Percentiles rank a stretch among this genome's conserved stretches.
Evolutionary conservation across 2,113 vertebrate species (phyloP).

Genomic region (Xiphophorus hellerii): DNA sequence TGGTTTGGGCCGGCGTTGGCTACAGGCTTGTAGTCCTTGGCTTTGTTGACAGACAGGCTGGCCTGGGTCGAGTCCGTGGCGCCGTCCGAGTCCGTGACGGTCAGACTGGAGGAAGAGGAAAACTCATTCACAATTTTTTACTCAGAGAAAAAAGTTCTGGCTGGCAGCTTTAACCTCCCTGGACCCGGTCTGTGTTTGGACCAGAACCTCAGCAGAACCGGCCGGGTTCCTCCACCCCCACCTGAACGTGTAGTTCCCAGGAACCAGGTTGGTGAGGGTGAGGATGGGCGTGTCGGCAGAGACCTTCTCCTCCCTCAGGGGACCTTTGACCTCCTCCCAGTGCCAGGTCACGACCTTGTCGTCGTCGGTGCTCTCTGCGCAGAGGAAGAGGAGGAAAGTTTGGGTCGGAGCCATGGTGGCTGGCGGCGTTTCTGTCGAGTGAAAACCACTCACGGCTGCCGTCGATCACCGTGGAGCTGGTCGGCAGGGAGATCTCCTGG

Average conservation of each 20-base stretch:
- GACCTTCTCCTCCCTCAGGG: conserved; percentile 93
- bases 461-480: conserved; percentile 94
- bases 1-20: conserved; percentile 94
- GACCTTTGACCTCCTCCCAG: conserved; percentile 97
- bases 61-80: conserved; percentile 91
- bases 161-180: no score
- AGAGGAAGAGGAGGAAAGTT: neutral
- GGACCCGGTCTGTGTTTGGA: no score
- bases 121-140: neutral
- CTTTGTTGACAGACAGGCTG: conserved; percentile 90
- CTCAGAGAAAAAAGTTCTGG: neutral
- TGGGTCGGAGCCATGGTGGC: no score
- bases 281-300: conserved; percentile 87
- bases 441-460: conserved; percentile 94
- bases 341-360: conserved; percentile 92
- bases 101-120: conserved; percentile 80
- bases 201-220: no score
- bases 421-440: neutral
- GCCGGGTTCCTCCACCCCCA: conserved; percentile 43
- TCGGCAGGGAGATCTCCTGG: conserved; percentile 95
- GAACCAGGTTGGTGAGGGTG: conserved; percentile 90
- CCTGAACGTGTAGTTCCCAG: conserved; percentile 98
- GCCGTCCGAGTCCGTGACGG: conserved; percentile 93
- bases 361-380: conserved; percentile 94
- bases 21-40: conserved; percentile 93